Base-by-base conservation (phyloP, 2,797 vertebrate species). In the Naso thynnoides region DNA sequence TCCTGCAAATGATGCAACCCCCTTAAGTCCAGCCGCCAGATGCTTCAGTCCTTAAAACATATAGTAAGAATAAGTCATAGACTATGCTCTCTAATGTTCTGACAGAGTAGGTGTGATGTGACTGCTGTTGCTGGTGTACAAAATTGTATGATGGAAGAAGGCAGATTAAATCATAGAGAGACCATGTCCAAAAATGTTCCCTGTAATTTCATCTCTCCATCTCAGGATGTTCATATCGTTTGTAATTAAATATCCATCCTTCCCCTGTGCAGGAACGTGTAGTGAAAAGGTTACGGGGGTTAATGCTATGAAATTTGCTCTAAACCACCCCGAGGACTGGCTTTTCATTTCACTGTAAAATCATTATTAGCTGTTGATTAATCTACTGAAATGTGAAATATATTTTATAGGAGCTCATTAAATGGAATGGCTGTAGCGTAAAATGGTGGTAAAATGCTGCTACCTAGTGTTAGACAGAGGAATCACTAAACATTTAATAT, bases 361-460 rank as follows among this genome's bases (percentile, higher is more conserved):
- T 2, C 3, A n/a, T 36, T 19, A 19, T 4, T 54, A 24, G 15
- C 6, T 41, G 8, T n/a, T n/a, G n/a, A n/a, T 18, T 27, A 2
- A 58, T 9, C 10, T 38, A 4, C n/a, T 69, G 7, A 52, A 63
- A 36, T 60, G 41, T 60, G 7, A 55, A 42, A 14, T 44, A 15
- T 18, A 66, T 16, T 33, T 33, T 19, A 41, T 11, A 29, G 11
- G 31, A 33, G n/a, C 39, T 61, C 18, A 27, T 73, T 36, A 56
- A 60, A 60, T 9, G 48, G 9, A 66, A 29, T 5, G 5, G 15
- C n/a, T 8, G 45, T 47, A 8, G 10, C 16, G 4, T 29, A 27
- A 68, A 70, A 26, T 23, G 21, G 18, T 72, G 54, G 56, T 45
- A 47, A 53, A 65, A 81, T 81, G 38, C 55, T 76, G 69, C 72